Conservation (phyloP, 2,888 invertebrate genomes). For the Troglohyphantes excavatus region DNA sequence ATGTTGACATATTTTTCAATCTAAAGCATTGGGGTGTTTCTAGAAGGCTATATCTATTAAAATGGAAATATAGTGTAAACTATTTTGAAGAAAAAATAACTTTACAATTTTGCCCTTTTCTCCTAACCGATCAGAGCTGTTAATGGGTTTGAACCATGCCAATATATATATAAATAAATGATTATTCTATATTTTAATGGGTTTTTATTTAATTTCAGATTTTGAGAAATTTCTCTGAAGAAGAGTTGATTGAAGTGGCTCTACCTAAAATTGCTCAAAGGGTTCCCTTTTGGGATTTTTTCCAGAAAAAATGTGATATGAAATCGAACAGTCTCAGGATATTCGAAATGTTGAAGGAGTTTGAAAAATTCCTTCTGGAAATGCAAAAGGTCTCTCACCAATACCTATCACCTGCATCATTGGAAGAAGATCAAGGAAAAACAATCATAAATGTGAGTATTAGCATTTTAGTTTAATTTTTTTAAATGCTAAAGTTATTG, state of each 20-base stretch:
- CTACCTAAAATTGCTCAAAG: slow-evolving; percentile 83
- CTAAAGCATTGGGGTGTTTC: too few species aligned
- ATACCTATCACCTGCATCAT: slow-evolving; percentile 79
- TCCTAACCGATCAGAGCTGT: too few species aligned
- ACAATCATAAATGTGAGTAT: slow-evolving; percentile 68
- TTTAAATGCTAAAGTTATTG: too few species aligned
- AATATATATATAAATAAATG: too few species aligned
- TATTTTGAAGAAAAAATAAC: too few species aligned
- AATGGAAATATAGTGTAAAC: too few species aligned
- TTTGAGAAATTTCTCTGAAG: slow-evolving; percentile 81
- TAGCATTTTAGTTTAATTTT: neutral
- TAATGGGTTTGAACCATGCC: too few species aligned
- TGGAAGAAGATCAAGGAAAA: slow-evolving; percentile 37
- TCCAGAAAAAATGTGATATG: slow-evolving; percentile 83
- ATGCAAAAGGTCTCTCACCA: slow-evolving; percentile 79
- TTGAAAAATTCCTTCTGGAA: slow-evolving; percentile 80
- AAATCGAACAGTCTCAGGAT: slow-evolving; percentile 79
- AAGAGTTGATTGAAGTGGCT: slow-evolving; percentile 83
- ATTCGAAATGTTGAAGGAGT: slow-evolving; percentile 79
- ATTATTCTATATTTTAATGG: too few species aligned
- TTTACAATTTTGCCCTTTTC: too few species aligned
- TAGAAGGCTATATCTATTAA: too few species aligned
- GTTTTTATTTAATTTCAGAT: slow-evolving; percentile 77
- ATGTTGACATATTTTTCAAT: too few species aligned
- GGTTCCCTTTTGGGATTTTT: slow-evolving; percentile 84